Conservation (phyloP, 2,797 vertebrate species). For the Tolypeutes matacus region DNA sequence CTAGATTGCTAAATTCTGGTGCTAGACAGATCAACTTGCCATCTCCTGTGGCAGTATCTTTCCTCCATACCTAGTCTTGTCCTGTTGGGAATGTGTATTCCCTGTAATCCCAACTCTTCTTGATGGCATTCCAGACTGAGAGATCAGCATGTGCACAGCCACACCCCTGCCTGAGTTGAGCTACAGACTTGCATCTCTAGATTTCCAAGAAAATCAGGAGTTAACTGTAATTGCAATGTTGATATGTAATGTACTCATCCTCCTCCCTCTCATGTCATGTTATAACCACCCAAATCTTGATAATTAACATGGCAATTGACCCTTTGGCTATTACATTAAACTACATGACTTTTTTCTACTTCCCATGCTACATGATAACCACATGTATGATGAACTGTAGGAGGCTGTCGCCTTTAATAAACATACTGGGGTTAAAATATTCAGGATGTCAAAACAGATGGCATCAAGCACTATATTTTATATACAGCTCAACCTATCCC, state of each 20-base stretch:
- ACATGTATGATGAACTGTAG: constrained; percentile 17
- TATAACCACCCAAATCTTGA: constrained; percentile 44
- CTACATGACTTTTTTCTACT: constrained; percentile 54
- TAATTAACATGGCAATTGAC: constrained; percentile 65
- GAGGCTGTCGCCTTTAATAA: not conserved
- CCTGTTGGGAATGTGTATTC: not conserved
- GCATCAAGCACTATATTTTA: constrained; percentile 44
- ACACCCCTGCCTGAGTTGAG: not conserved
- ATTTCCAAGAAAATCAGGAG: not conserved
- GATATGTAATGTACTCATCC: rapidly evolving
- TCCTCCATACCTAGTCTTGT: not conserved
- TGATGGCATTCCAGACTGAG: not conserved
- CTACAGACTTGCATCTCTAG: not conserved
- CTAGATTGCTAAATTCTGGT: not conserved
- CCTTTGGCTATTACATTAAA: constrained; percentile 59
- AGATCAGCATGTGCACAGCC: not conserved
- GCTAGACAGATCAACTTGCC: not conserved
- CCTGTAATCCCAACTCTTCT: not conserved
- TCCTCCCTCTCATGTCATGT: not conserved
- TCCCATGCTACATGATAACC: constrained; percentile 6
- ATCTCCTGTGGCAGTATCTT: not conserved
- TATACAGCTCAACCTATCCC: constrained; percentile 67
- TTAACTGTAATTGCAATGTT: constrained; percentile 41
- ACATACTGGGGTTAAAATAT: constrained; percentile 60
- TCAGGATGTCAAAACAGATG: constrained; percentile 62